Base-by-base conservation (phyloP, 2,888 invertebrate genomes). In the Endotricha flammealis region DNA sequence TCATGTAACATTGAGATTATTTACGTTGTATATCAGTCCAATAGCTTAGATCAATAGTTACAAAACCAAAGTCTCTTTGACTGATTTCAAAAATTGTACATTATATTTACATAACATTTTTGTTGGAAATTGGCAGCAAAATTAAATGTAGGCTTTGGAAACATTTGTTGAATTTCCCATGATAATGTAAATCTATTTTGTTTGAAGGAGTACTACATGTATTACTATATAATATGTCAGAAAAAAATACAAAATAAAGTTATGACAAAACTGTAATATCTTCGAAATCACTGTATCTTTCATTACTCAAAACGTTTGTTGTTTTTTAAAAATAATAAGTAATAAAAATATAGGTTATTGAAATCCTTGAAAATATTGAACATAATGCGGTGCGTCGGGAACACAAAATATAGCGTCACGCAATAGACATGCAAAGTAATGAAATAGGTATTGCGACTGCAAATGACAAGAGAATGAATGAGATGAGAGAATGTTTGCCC, bases 1-100 rank as follows among this genome's bases (percentile, higher is more conserved):
- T 66, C 53, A 66, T 73, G 61, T 73, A 79, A 83, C 79, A 82
- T 70, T 75, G 67, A 71, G 74, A 76, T 71, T 77, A 78, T 68
- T 79, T 71, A 71, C 56, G 57, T 66, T 52, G 50, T 64, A 76
- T 77, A 77, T 80, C 85, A 83, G 83, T 82, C 78, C 67, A 67
- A 58, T 61, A 68, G 66, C 65, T 75, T 71, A 73, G 58, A 70
- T 64, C 62, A 56, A 62, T 73, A 71, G 50, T 67, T 74, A 75
- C 56, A 67, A 65, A 72, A 72, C 60, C 48, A 68, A 63, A 64
- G 48, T 55, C 58, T 66, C 69, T 71, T 68, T 72, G 83, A 81
- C 68, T 64, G 71, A 71, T 62, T 55, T 51, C 60, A 67, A 66
- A 50, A 63, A 63, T 55, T 58, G 47, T 54, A 52, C 54, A 62